phyloP scores from a whole-genome alignment of 2,797 vertebrate species.

The Orientallactaga sibirica region DNA sequence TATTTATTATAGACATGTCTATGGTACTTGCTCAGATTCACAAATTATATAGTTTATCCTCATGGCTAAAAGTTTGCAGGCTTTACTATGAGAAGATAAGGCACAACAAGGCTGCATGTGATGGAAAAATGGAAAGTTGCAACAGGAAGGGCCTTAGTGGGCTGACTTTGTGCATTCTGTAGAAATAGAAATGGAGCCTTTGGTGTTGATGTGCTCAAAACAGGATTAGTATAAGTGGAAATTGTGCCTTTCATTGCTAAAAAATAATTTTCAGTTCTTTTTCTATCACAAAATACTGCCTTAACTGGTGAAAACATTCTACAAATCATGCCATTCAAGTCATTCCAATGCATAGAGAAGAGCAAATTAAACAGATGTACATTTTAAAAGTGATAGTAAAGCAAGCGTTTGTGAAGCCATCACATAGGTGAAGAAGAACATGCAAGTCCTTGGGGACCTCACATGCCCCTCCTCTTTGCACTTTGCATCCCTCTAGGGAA shows the following conservation, averaged over 20 bases:
- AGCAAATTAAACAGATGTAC: slow-evolving; percentile 3
- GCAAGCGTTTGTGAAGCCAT: neutral
- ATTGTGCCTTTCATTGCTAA: neutral
- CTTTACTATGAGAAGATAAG: slow-evolving; percentile 42
- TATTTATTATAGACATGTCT: slow-evolving; percentile 46
- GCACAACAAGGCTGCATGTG: neutral
- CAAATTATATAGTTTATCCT: slow-evolving; percentile 27
- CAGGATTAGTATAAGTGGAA: neutral
- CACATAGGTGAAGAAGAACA: neutral
- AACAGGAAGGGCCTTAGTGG: neutral
- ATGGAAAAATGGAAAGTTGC: slow-evolving; percentile 14
- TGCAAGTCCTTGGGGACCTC: neutral
- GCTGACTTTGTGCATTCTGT: neutral
- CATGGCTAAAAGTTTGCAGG: neutral
- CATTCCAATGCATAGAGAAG: neutral
- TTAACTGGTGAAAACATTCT: neutral
- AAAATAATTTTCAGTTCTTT: neutral
- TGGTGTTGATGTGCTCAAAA: neutral
- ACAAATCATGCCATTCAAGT: neutral
- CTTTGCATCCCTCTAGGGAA: neutral
- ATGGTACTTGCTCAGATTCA: neutral
- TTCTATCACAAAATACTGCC: neutral
- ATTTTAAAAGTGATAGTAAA: slow-evolving; percentile 3
- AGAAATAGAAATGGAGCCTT: slow-evolving; percentile 9
- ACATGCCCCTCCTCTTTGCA: accelerated